A percentile compares a stretch with the other conserved stretches of the same genome.
phyloP scores from a whole-genome alignment of 2,113 vertebrate species.

The Machaerirhynchus nigripectus region DNA sequence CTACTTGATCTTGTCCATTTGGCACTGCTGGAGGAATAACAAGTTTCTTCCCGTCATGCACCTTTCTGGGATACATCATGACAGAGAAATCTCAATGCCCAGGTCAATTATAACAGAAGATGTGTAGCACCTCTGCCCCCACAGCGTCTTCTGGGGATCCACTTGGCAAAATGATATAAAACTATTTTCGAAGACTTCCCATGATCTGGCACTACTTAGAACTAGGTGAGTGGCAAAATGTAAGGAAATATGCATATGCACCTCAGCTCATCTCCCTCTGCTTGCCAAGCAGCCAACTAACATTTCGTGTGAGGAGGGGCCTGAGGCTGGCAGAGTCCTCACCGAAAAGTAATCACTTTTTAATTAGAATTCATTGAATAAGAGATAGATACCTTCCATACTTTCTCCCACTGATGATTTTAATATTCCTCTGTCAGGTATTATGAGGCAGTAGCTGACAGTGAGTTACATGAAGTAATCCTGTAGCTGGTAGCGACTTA shows the following conservation, averaged over 20 bases:
- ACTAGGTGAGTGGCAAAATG: conserved; percentile 73
- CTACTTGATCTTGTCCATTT: conserved; percentile 81
- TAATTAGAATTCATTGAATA: conserved; percentile 78
- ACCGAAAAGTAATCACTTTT: conserved; percentile 67
- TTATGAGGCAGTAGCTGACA: conserved; percentile 70
- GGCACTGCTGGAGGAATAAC: conserved; percentile 79
- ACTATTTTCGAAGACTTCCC: conserved; percentile 70
- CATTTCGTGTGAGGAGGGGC: background rate
- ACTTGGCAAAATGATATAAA: conserved; percentile 75
- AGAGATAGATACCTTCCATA: conserved; percentile 69
- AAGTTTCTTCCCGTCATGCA: conserved; percentile 82
- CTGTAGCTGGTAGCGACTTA: conserved; percentile 67
- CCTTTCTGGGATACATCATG: conserved; percentile 79
- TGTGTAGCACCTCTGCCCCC: conserved; percentile 78
- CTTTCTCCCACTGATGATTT: conserved; percentile 64
- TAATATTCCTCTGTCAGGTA: conserved; percentile 75
- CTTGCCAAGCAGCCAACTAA: conserved; percentile 10
- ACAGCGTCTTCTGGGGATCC: conserved; percentile 75
- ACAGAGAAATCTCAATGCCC: conserved; percentile 86
- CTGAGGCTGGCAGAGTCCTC: conserved; percentile 50
- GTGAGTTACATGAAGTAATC: conserved; percentile 69
- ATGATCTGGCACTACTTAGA: conserved; percentile 67
- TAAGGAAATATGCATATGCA: conserved; percentile 37
- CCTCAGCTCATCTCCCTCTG: background rate
- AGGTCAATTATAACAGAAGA: conserved; percentile 86